Evolutionary conservation across 35 echinoderm and acorn worm species (phyloP), one percentile per base, ranked within the genome.

Genomic region (Diadema setosum): DNA sequence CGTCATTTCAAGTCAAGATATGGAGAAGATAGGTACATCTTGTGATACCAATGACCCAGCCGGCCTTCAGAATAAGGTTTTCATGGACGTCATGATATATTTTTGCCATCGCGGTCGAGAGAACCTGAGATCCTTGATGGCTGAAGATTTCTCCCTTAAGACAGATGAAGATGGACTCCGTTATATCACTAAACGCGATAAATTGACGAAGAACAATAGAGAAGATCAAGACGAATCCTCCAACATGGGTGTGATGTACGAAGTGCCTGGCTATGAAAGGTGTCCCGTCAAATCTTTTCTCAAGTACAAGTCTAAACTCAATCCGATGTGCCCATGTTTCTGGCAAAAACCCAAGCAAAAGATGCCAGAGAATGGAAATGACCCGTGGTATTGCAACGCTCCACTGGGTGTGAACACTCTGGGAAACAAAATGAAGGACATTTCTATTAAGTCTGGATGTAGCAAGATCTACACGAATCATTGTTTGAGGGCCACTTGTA

Each of bases 181-280:
- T n/a, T n/a, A n/a, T n/a, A n/a, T n/a, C n/a, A n/a, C n/a, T n/a
- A n/a, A n/a, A n/a, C n/a, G n/a, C n/a, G 84, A 86, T 61, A 60
- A 33, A 4, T 55, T 84, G 0, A 86, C 84, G 9, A 86, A 86
- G 23, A 86, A 86, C 41, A 57, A 86, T 70, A 57, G 18, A 4
- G 58, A 42, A 25, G 58, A 86, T 41, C 11, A 55, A 20, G 20
- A 35, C 23, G 57, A 42, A 21, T 37, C 35, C 4, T 9, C 23
- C 40, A 25, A 74, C 30, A 5, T 25, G 5, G 67, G 67, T 33
- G 39, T 58, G 9, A 61, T 34, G 25, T 20, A 15, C n/a, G 17
- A 9, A 70, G 45, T 20, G 41, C 39, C 34, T 73, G 32, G 26
- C 63, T n/a, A n/a, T n/a, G 2, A 15, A 3, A 18, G 45, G 6